Percentiles rank a stretch among this genome's conserved stretches.
Evolutionary conservation across 2,113 vertebrate genomes (phyloP).

Genomic region (Megalops atlanticus): DNA sequence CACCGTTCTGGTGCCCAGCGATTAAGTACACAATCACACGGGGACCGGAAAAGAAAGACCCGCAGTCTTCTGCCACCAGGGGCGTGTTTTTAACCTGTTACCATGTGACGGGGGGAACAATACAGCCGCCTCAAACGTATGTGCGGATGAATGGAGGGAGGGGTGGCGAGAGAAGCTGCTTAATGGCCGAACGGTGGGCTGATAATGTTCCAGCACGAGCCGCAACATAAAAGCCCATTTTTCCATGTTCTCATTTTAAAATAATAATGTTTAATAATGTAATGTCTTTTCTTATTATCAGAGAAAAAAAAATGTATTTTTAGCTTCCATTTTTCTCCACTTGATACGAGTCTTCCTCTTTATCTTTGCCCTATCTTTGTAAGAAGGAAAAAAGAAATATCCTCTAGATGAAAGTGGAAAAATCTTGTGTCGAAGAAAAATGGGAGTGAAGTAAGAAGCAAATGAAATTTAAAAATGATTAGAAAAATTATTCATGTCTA

Average conservation of each 20-base stretch:
- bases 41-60: slow-evolving; percentile 2
- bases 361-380: too few relatives aligned
- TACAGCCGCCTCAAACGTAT: too few relatives aligned
- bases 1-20: slow-evolving; percentile 9
- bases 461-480: too few relatives aligned
- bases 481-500: too few relatives aligned
- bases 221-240: neutral
- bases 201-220: neutral
- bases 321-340: neutral
- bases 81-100: neutral
- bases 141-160: neutral
- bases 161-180: neutral
- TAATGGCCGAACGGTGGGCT: neutral
- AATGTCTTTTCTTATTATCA: neutral
- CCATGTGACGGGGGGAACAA: neutral
- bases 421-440: neutral
- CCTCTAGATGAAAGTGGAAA: neutral
- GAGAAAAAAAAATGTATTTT: neutral
- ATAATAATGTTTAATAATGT: neutral
- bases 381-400: too few relatives aligned
- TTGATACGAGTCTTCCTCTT: too few relatives aligned
- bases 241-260: neutral
- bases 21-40: neutral
- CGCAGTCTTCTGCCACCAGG: neutral
- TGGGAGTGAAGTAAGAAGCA: too few relatives aligned